A percentile compares a stretch with the other conserved stretches of the same genome.
These are phyloP conservation scores for Nyctalus aviator DNA, from an alignment of 2,797 vertebrate genomes.

Conservation along the genomic window DNA sequence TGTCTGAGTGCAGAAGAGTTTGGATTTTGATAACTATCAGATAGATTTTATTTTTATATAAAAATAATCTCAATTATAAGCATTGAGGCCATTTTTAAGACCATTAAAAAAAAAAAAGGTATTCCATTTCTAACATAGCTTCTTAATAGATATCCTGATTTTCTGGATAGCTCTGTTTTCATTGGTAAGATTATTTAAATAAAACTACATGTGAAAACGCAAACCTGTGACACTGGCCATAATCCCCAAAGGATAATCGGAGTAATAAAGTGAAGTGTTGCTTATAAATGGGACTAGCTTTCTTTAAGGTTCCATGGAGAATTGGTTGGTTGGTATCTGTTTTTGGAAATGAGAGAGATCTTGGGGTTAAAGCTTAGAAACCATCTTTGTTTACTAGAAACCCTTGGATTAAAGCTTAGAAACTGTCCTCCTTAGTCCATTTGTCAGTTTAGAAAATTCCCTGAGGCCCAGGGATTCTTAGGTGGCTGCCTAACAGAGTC, in stretches of 20 bases:
- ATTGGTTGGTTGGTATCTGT: neutral
- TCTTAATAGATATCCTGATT: conserved; percentile 1
- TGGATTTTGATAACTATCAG: conserved; percentile 66
- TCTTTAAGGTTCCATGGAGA: neutral
- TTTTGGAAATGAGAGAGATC: conserved; percentile 24
- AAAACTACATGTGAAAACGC: neutral
- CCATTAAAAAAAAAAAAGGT: neutral
- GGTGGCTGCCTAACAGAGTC: neutral
- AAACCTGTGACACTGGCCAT: neutral
- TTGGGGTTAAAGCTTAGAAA: neutral
- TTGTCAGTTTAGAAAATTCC: neutral
- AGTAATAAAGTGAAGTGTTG: neutral
- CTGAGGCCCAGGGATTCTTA: neutral
- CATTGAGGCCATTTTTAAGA: conserved; percentile 73
- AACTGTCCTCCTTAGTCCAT: neutral
- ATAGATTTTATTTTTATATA: conserved; percentile 63
- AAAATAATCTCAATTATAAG: conserved; percentile 61
- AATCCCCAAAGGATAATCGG: neutral
- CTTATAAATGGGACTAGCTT: neutral
- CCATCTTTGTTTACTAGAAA: neutral
- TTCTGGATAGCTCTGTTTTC: neutral
- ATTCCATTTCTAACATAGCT: neutral
- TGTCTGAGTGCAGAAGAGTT: conserved; percentile 68
- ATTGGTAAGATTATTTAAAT: neutral
- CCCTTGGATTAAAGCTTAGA: neutral